A percentile compares a stretch with the other conserved stretches of the same genome.
Conservation (phyloP, 2,888 invertebrate genomes). For the Vandiemenella viatica region DNA sequence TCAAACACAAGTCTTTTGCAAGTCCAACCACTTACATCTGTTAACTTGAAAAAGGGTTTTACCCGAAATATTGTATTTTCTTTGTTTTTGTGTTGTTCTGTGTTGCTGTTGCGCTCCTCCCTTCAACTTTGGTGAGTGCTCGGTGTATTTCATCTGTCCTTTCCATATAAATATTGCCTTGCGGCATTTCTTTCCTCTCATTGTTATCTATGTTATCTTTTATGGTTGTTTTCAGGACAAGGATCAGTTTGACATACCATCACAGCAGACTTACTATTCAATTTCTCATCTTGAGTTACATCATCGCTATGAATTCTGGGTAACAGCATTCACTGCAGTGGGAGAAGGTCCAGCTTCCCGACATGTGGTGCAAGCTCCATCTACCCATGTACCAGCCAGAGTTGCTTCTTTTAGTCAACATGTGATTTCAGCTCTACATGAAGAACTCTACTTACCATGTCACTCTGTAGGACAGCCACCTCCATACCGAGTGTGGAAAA, state of each 20-base stretch:
- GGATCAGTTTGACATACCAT: constrained; percentile 12
- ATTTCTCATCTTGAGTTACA: constrained; percentile 11
- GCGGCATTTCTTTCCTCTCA: no score
- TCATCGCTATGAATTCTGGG: constrained; percentile 14
- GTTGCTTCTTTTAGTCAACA: constrained; percentile 25
- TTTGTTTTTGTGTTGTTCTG: no score
- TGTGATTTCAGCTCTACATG: constrained; percentile 23
- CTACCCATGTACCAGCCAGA: constrained; percentile 22
- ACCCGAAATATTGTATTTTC: no score
- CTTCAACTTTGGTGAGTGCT: no score
- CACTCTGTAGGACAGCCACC: constrained; percentile 25
- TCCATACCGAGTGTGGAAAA: constrained; percentile 24
- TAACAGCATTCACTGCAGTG: constrained; percentile 10
- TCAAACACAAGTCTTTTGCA: no score
- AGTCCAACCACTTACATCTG: no score
- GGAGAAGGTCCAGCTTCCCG: constrained; percentile 13
- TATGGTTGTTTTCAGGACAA: constrained; percentile 10
- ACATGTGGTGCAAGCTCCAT: constrained; percentile 13
- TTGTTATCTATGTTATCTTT: no score
- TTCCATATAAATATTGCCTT: no score
- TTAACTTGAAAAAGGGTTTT: no score
- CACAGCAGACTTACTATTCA: constrained; percentile 12
- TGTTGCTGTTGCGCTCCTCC: no score
- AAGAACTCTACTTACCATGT: constrained; percentile 24
- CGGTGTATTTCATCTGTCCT: no score